A percentile compares a stretch with the other conserved stretches of the same genome.
These are phyloP conservation scores for Catalaphyllia jardinei DNA, from an alignment of 64 coral and sea anemone species.

Conservation along the genomic window DNA sequence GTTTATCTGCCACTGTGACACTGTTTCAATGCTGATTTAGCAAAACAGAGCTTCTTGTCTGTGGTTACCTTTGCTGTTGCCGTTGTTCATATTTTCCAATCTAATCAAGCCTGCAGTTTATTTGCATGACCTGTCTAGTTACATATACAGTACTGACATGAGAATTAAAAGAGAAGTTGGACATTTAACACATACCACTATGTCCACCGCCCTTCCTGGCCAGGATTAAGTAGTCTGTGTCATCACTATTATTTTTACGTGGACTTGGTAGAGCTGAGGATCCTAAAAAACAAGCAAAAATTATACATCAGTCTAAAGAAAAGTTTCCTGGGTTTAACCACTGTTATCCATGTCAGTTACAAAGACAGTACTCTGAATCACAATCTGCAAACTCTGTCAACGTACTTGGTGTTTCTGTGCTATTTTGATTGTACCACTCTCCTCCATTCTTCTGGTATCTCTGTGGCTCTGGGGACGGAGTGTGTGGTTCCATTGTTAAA, in stretches of 20 bases:
- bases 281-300: neutral
- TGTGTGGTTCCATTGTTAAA: slow-evolving; percentile 45
- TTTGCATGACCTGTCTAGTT: neutral
- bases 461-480: slow-evolving; percentile 23
- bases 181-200: slow-evolving; percentile 2
- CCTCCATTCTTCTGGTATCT: slow-evolving; percentile 56
- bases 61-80: no score
- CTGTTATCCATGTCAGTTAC: no score
- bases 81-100: no score
- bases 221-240: slow-evolving; percentile 31
- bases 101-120: neutral
- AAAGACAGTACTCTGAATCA: no score
- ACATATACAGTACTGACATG: neutral
- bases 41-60: no score
- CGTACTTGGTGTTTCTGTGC: neutral
- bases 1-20: no score
- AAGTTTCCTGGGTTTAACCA: no score
- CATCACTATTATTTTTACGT: neutral
- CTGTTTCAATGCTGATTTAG: no score
- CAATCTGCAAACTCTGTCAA: no score
- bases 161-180: neutral
- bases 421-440: slow-evolving; percentile 44
- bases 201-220: slow-evolving; percentile 58
- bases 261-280: neutral
- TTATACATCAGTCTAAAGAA: neutral